These are phyloP conservation scores for Tetramorium simillimum DNA, from an alignment of 1,140 invertebrate genomes.

Conservation along the genomic window DNA sequence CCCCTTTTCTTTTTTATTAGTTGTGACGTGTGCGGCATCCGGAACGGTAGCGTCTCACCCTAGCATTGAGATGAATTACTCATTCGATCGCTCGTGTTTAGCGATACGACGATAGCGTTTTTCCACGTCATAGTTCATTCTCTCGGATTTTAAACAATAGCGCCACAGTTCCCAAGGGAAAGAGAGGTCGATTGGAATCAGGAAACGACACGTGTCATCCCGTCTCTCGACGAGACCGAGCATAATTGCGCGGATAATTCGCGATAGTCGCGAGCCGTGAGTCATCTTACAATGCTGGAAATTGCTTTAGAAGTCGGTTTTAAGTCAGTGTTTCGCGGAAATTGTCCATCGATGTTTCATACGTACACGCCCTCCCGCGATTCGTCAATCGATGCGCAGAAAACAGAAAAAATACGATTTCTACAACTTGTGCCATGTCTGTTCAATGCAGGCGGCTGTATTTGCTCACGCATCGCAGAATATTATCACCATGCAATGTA, in stretches of 20 bases:
- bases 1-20: neutral
- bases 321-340: constrained; percentile 35
- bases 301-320: constrained; percentile 67
- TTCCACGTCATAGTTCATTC: neutral
- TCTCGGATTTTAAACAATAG: constrained; percentile 20
- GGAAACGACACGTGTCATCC: constrained; percentile 44
- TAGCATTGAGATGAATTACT: neutral
- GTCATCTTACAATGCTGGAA: constrained; percentile 68
- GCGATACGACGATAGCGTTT: neutral
- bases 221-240: constrained; percentile 59
- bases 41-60: neutral
- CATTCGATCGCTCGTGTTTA: neutral
- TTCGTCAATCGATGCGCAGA: neutral
- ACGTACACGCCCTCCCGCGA: neutral
- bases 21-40: neutral
- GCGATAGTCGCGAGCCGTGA: constrained; percentile 66
- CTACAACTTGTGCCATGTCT: neutral
- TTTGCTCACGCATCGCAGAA: neutral
- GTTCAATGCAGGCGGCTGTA: neutral
- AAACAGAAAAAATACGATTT: neutral
- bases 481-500: neutral
- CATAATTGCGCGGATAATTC: constrained; percentile 66
- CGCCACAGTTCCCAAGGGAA: neutral
- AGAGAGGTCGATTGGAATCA: constrained; percentile 37
- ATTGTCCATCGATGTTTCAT: constrained; percentile 44